Conservation (phyloP, 2,113 vertebrate genomes). For the Chamaea fasciata region DNA sequence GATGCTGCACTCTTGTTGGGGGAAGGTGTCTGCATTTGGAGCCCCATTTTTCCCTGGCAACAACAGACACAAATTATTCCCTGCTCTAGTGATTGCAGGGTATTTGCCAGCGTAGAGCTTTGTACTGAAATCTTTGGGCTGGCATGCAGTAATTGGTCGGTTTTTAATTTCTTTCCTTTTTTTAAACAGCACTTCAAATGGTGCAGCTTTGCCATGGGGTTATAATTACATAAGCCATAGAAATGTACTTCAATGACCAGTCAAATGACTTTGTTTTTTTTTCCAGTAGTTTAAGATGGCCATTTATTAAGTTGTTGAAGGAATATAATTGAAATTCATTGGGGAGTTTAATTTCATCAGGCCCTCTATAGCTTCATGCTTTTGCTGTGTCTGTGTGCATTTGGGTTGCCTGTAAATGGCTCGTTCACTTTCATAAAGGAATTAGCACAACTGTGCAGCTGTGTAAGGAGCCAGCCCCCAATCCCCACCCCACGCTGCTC, state of each 20-base stretch:
- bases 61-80: background rate
- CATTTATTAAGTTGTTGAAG: constrained; percentile 6
- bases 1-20: background rate
- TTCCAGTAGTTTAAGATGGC: background rate
- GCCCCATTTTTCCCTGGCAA: background rate
- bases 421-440: background rate
- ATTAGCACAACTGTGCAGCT: background rate
- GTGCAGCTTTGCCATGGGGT: background rate
- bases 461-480: background rate
- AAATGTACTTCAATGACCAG: constrained; percentile 22
- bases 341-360: constrained; percentile 30
- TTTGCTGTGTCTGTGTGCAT: background rate
- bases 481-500: background rate
- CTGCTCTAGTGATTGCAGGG: background rate
- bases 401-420: background rate
- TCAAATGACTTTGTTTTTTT: constrained; percentile 27
- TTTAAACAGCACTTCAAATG: constrained; percentile 4
- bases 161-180: background rate
- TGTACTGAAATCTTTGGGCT: background rate
- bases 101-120: background rate
- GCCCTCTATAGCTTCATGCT: background rate
- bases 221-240: background rate
- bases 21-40: background rate
- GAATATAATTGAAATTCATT: constrained; percentile 30
- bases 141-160: background rate